Percentiles rank a stretch among this genome's conserved stretches.
phyloP scores from a whole-genome alignment of 2,113 vertebrate genomes.

The zebrafish (Danio rerio) region GRCz12tu NC_133197.1:16660001-16660500 shows the following conservation, averaged over 20 bases:
- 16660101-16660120: slow-evolving; percentile 38
- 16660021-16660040: slow-evolving; percentile 53
- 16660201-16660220: slow-evolving; percentile 14
- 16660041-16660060: slow-evolving; percentile 52
- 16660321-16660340: background rate
- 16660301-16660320: background rate
- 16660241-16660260: background rate
- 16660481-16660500: too few species aligned
- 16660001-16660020: slow-evolving; percentile 36
- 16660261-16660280: background rate
- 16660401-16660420: too few species aligned
- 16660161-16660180: background rate
- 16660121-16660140: slow-evolving; percentile 40
- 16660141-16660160: slow-evolving; percentile 28
- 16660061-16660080: slow-evolving; percentile 65
- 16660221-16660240: background rate
- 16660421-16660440: too few species aligned
- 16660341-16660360: too few species aligned
- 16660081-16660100: slow-evolving; percentile 63
- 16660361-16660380: too few species aligned
- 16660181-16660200: slow-evolving; percentile 16
- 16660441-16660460: too few species aligned
- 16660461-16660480: too few species aligned
- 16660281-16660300: background rate
- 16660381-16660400: too few species aligned